Evolutionary conservation across 1,140 invertebrate species (phyloP), one percentile per base, ranked within the genome.

Genomic region (Musca vetustissima): DNA sequence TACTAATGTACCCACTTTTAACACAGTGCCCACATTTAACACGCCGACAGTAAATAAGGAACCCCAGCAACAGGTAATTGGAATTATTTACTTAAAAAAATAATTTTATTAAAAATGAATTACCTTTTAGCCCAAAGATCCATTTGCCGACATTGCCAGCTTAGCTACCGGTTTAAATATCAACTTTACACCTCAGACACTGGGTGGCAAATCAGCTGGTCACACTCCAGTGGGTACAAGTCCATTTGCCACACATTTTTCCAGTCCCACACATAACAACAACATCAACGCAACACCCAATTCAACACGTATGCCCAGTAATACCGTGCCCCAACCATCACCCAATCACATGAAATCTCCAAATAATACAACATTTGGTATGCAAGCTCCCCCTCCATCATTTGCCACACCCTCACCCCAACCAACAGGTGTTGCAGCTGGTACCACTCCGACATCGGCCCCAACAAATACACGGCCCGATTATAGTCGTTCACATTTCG

Each of bases 401-500:
- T 43, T 43, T 43, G 36, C 7, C 6, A 43, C 36, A 11, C 36
- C 36, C 11, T 43, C 36, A 43, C 36, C 36, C 6, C 36, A 43
- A 13, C 36, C 36, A 4, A 43, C 36, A 7, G 36, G 36, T 2
- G 36, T 43, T 43, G 28, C 65, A 36, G 17, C 59, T 52, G 50
- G 32, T 28, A 28, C 50, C 59, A 57, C 50, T 36, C 25, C 53
- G 17, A 13, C 71, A 61, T 17, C 47, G 19, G 24, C 72, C 69
- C 50, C 65, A 55, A 17, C 19, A 74, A 73, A 67, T 68, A 55
- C 70, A 19, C 75, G 76, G 15, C 84, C 86, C 1, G 85, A 88
- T 75, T 89, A 88, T 77, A 91, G 86, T 76, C 85, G 91, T 68
- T 84, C 86, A 15, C 87, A 92, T 75, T 92, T 93, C 75, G 89